Evolutionary conservation across 1,140 invertebrate genomes (phyloP), one percentile per base, ranked within the genome.

Genomic region (Drosophila baimaii): DNA sequence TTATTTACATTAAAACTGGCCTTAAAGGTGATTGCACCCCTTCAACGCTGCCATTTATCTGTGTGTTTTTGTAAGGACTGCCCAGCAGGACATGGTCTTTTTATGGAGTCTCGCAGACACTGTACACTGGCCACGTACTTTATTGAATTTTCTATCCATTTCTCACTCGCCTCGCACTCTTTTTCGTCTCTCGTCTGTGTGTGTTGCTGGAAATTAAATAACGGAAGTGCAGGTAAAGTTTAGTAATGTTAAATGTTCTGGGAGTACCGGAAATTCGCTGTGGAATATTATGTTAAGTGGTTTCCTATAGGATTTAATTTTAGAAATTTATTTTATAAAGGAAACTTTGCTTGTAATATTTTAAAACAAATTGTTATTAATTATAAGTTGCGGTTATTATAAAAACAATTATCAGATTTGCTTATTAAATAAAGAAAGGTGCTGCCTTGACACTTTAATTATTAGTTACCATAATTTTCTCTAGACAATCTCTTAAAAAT

Each of bases 131-230:
- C 57, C 69, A 74, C 58, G 71, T 74, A 63, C 21, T 74, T 74
- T 74, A 74, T 74, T 74, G 56, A 54, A 62, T 71, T 61, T 52
- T 39, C 15, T 25, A 19, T 7, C 5, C 29, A 55, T 72, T 62
- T 74, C 47, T 63, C 19, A 56, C 15, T 25, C 21, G 8, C 19
- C 21, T 51, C n/a, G 43, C 23, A 17, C 31, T 27, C 17, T 72
- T 61, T 27, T 13, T 66, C 10, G 4, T 13, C 7, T 15, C 3
- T 21, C 10, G 7, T 17, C 21, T 13, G 19, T 49, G 12, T 17
- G 1, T 6, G 25, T n/a, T n/a, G 47, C 13, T 61, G 23, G 5
- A 52, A 27, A 56, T 71, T 31, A 44, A 7, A 12, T 31, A 55
- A 27, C 0, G 8, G 4, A 54, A 8, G n/a, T 7, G 0, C 19